Percentiles rank a stretch among this genome's conserved stretches.
Evolutionary conservation across 2,797 vertebrate species (phyloP).

Genomic region (Bucorvus abyssinicus): DNA sequence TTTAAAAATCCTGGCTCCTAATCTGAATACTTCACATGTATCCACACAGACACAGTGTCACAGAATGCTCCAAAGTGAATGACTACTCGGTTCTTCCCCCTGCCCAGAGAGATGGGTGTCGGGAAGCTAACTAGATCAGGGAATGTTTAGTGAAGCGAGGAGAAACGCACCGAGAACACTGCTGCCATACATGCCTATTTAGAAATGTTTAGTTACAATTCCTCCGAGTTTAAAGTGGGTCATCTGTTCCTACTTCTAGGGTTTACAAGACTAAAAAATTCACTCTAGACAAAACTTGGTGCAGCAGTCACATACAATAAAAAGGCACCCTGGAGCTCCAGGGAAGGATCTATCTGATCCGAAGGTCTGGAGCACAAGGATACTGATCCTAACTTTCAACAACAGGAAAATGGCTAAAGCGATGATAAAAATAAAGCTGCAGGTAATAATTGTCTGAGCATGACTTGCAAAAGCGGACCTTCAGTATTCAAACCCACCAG

Average conservation of each 20-base stretch:
- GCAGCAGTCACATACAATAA: not conserved
- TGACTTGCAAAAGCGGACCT: not conserved
- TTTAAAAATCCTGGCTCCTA: not conserved
- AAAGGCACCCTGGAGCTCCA: slow-evolving; percentile 29
- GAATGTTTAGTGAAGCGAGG: not conserved
- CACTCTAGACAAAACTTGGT: not conserved
- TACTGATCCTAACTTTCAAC: not conserved
- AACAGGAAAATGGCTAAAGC: not conserved
- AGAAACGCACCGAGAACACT: not conserved
- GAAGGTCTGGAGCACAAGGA: not conserved
- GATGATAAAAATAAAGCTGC: not conserved
- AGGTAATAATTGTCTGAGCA: not conserved
- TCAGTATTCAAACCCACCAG: not conserved
- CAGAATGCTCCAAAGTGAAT: not conserved
- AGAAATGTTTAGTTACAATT: not conserved
- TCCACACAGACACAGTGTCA: not conserved
- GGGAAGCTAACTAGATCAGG: not conserved
- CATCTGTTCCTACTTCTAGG: not conserved
- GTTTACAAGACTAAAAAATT: not conserved
- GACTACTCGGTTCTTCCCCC: not conserved
- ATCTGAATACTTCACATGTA: not conserved
- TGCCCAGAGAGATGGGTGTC: not conserved
- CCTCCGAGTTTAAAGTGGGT: not conserved
- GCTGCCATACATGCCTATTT: not conserved
- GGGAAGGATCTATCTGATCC: not conserved